A percentile compares a stretch with the other conserved stretches of the same genome.
These are phyloP conservation scores for Halichondria panicea DNA, from an alignment of 37 sponge, comb jelly and placozoan species.

Conservation along the genomic window DNA sequence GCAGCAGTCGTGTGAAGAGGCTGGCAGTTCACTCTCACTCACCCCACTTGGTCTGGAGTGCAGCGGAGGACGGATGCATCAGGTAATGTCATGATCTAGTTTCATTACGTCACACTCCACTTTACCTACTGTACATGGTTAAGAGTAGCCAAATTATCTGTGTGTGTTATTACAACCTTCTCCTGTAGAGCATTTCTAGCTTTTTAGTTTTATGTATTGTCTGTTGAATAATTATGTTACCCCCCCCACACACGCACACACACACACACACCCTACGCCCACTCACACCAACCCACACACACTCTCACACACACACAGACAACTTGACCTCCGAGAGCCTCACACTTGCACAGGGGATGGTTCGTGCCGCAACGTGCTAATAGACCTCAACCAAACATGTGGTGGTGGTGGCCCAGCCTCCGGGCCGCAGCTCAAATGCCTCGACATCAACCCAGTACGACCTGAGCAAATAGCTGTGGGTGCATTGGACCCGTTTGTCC, in stretches of 20 bases:
- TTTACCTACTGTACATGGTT: too few relatives aligned
- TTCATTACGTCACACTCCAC: too few relatives aligned
- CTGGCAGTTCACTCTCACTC: slow-evolving; percentile 47
- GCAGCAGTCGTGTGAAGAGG: slow-evolving; percentile 79
- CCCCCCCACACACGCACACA: too few relatives aligned
- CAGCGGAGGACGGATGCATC: slow-evolving; percentile 84
- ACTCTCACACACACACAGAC: slow-evolving; percentile 39
- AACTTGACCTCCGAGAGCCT: slow-evolving; percentile 82
- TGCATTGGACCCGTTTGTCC: slow-evolving; percentile 68
- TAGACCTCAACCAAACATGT: slow-evolving; percentile 51
- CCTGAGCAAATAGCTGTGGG: slow-evolving; percentile 87
- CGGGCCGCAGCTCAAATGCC: slow-evolving; percentile 80
- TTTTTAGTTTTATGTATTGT: neutral
- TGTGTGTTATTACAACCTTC: too few relatives aligned
- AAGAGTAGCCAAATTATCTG: too few relatives aligned
- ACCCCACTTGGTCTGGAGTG: slow-evolving; percentile 82
- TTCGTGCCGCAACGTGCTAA: slow-evolving; percentile 68
- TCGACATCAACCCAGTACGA: slow-evolving; percentile 79
- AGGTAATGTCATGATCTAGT: too few relatives aligned
- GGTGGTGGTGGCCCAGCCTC: neutral
- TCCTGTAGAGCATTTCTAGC: slow-evolving; percentile 10
- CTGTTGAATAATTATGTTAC: too few relatives aligned
- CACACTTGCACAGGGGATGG: slow-evolving; percentile 56
- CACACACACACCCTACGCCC: too few relatives aligned
- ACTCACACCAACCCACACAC: slow-evolving; percentile 43